phyloP scores from a whole-genome alignment of 2,888 invertebrate genomes.

The Meliscaeva auricollis region DNA sequence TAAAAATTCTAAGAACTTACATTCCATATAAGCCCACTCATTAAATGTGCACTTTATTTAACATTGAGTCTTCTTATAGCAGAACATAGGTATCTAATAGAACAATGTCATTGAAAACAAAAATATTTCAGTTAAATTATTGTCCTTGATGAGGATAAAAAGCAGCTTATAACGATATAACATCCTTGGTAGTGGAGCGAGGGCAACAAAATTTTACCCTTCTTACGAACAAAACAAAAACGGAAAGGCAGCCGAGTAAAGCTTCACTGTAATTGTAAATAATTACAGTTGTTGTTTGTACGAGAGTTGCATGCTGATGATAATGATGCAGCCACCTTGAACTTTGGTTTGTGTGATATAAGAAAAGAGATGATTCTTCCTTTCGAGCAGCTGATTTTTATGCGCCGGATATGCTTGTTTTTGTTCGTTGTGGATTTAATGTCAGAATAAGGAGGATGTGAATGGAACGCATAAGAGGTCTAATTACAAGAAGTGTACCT shows the following conservation, averaged over 20 bases:
- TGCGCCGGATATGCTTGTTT: constrained; percentile 37
- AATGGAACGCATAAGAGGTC: background rate
- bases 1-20: no score
- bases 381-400: constrained; percentile 24
- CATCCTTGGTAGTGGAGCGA: constrained; percentile 17
- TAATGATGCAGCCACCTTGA: constrained; percentile 74
- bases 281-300: constrained; percentile 68
- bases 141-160: background rate
- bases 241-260: constrained; percentile 60
- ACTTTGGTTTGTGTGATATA: constrained; percentile 56
- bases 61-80: background rate
- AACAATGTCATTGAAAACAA: background rate
- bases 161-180: background rate
- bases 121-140: background rate
- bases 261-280: constrained; percentile 69
- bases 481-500: no score
- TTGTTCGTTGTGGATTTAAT: constrained; percentile 25
- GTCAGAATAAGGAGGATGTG: background rate
- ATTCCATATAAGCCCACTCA: no score
- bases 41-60: no score
- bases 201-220: background rate
- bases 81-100: background rate
- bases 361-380: constrained; percentile 9
- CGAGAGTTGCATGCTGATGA: constrained; percentile 70
- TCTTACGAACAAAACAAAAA: constrained; percentile 18